Evolutionary conservation across 1,140 invertebrate species (phyloP).

Genomic region (Ptiloglossa arizonensis): DNA sequence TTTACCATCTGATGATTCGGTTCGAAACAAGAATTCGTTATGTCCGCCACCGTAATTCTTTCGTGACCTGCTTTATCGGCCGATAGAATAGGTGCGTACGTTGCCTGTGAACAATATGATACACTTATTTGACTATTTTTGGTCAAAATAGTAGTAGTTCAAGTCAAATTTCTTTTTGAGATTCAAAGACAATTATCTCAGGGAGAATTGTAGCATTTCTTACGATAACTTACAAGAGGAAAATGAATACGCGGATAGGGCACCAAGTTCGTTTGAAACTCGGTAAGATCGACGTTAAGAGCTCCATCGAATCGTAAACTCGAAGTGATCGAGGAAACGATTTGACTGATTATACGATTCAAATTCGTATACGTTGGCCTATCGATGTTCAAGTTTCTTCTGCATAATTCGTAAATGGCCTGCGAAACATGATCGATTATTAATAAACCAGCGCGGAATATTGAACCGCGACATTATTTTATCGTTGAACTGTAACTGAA

Average conservation of each 20-base stretch:
- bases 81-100: slow-evolving; percentile 90
- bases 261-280: slow-evolving; percentile 90
- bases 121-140: slow-evolving; percentile 1
- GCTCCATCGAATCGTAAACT: slow-evolving; percentile 92
- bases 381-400: slow-evolving; percentile 85
- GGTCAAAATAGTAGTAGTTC: neutral
- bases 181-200: neutral
- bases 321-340: slow-evolving; percentile 89
- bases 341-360: slow-evolving; percentile 86
- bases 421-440: slow-evolving; percentile 69
- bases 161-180: too few relatives aligned
- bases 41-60: slow-evolving; percentile 86
- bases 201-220: neutral
- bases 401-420: slow-evolving; percentile 88
- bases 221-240: slow-evolving; percentile 84
- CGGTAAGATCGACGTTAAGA: slow-evolving; percentile 91
- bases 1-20: slow-evolving; percentile 92
- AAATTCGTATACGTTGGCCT: slow-evolving; percentile 85
- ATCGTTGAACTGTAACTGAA: neutral
- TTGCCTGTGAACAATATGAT: slow-evolving; percentile 73
- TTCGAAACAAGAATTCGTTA: slow-evolving; percentile 91
- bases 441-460: neutral
- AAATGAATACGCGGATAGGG: slow-evolving; percentile 90
- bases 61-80: slow-evolving; percentile 88
- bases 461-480: too few relatives aligned